Conservation (phyloP, 2,797 vertebrate genomes). For the Sardinella longiceps region DNA sequence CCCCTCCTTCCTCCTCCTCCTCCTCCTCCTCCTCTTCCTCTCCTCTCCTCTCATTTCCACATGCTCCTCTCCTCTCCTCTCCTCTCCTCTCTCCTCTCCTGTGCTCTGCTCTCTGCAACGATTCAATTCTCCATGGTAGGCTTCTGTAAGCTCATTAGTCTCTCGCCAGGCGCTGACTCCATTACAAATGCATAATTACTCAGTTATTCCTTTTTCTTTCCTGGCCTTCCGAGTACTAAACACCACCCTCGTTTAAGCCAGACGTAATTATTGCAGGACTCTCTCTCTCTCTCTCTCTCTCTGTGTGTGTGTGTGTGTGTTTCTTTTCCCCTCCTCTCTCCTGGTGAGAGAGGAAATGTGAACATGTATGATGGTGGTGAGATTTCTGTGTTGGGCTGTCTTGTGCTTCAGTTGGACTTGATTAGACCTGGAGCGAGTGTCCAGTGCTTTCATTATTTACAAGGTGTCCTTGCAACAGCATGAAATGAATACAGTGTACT, state of each 20-base stretch:
- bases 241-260: constrained; percentile 67
- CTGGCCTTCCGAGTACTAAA: constrained; percentile 62
- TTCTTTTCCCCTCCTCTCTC: no score
- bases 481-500: constrained; percentile 33
- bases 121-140: constrained; percentile 80
- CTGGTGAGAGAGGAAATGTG: neutral
- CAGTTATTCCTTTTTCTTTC: constrained; percentile 56
- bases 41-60: neutral
- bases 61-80: neutral
- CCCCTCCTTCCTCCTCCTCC: constrained; percentile 31
- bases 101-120: constrained; percentile 46
- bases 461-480: constrained; percentile 28
- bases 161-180: constrained; percentile 72
- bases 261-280: constrained; percentile 69
- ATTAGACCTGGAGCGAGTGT: constrained; percentile 64
- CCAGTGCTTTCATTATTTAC: constrained; percentile 53
- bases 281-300: no score
- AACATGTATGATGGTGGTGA: neutral
- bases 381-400: neutral
- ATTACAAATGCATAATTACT: constrained; percentile 78
- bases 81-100: constrained; percentile 37
- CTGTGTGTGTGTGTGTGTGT: no score
- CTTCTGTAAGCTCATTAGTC: constrained; percentile 80
- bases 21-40: constrained; percentile 16
- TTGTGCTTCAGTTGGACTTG: constrained; percentile 56